Evolutionary conservation across 2,888 invertebrate species (phyloP).

Genomic region (Orchestes rusci): DNA sequence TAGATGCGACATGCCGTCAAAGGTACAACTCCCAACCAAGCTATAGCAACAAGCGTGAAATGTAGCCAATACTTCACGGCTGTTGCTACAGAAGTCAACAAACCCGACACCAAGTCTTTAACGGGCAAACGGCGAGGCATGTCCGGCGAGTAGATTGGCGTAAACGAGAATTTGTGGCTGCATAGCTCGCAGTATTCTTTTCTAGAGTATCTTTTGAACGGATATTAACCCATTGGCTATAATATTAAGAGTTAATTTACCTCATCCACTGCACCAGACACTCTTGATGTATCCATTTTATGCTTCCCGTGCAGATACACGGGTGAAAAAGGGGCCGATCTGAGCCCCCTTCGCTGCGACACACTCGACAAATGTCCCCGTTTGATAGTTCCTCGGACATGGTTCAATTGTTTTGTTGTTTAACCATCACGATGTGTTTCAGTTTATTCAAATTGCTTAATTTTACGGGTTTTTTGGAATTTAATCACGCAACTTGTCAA

Average conservation of each 20-base stretch:
- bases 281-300: conserved; percentile 98
- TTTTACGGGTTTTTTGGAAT: too few species aligned
- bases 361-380: conserved; percentile 95
- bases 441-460: too few species aligned
- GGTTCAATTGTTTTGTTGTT: not conserved
- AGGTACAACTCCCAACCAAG: conserved; percentile 96
- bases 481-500: too few species aligned
- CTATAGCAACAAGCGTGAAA: conserved; percentile 92
- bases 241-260: conserved; percentile 6
- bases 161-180: conserved; percentile 95
- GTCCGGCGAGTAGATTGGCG: conserved; percentile 98
- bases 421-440: too few species aligned
- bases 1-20: conserved; percentile 94
- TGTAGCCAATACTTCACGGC: conserved; percentile 96
- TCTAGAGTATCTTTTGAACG: conserved; percentile 63
- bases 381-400: conserved; percentile 50
- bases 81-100: conserved; percentile 80
- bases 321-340: conserved; percentile 96
- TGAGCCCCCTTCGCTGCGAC: conserved; percentile 85
- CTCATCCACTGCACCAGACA: conserved; percentile 99
- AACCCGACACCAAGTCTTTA: conserved; percentile 84
- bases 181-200: conserved; percentile 99
- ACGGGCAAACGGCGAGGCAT: conserved; percentile 98
- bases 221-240: not conserved
- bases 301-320: conserved; percentile 97